Base-by-base conservation (phyloP, 2,888 invertebrate species). In the Torymus tubicola region DNA sequence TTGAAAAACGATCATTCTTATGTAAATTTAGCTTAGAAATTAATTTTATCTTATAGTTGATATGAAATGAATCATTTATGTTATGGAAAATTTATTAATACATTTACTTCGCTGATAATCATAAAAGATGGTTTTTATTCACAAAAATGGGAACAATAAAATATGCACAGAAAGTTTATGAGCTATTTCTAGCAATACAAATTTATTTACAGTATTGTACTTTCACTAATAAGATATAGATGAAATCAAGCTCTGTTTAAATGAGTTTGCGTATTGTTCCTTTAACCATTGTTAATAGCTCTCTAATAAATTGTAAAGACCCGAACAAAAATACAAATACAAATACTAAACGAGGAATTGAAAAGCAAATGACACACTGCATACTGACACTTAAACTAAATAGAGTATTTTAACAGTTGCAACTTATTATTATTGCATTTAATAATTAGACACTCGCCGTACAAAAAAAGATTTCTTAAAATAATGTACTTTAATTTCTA, bases 151-250 rank as follows among this genome's bases (percentile, higher is more conserved):
- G 79, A 82, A 69, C 82, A 82, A 79, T 73, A 57, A 52, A 63
- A 78, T 53, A 58, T 72, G 63, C 69, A 75, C 64, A 79, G 18
- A 67, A 78, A 52, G 14, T 50, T 67, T 68, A 71, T n/a, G 64
- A 76, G n/a, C 14, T 69, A 76, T 3, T 64, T 16, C 52, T 67
- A 68, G 67, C 31, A 55, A 70, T 18, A 74, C 31, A 74, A 68
- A 74, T 78, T 78, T 57, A 57, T 81, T 77, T 77, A 53, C 81
- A 82, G 79, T 82, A 82, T 82, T 79, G 60, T 55, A 58, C 18
- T 76, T 81, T 81, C 70, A 64, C 21, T 65, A 50, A 63, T 63
- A 79, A 81, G 70, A 55, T 63, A 14, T 53, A 79, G 21, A 76
- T 63, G 42, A 76, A 72, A 72, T 65, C 57, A 76, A 76, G 52